Conservation (phyloP, 2,888 invertebrate genomes). For the Cosmia pyralina region DNA sequence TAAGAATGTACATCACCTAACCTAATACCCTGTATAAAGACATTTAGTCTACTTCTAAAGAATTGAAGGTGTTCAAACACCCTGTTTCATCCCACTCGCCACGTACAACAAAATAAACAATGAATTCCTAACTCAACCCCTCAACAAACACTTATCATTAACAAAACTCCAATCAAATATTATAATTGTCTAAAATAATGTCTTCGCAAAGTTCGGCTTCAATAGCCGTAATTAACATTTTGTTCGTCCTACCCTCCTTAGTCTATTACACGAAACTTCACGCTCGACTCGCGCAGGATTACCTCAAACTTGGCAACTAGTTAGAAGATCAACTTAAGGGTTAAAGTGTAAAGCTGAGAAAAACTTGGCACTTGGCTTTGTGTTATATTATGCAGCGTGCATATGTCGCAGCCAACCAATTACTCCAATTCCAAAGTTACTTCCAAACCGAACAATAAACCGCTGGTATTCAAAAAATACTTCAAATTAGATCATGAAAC, state of each 20-base stretch:
- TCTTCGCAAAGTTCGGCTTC: conserved; percentile 27
- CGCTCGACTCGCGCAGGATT: conserved; percentile 39
- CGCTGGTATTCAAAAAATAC: too few relatives aligned
- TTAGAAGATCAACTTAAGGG: conserved; percentile 29
- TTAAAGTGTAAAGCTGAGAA: conserved; percentile 23
- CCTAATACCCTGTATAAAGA: neutral
- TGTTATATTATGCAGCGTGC: conserved; percentile 6
- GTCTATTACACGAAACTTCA: conserved; percentile 44
- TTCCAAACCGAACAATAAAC: too few relatives aligned
- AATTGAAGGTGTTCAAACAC: neutral
- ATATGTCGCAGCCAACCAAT: neutral
- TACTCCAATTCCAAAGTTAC: too few relatives aligned
- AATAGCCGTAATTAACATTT: conserved; percentile 47
- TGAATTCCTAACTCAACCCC: neutral
- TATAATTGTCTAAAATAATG: conserved; percentile 48
- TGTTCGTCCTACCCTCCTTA: conserved; percentile 6
- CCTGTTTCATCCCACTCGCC: neutral
- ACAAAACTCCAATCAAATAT: conserved; percentile 39
- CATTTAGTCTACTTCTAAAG: too few relatives aligned
- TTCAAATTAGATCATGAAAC: too few relatives aligned
- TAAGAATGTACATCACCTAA: too few relatives aligned
- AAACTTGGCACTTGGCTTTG: conserved; percentile 38
- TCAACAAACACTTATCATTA: conserved; percentile 24
- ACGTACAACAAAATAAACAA: neutral
- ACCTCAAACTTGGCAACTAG: conserved; percentile 52